A percentile compares a stretch with the other conserved stretches of the same genome.
Conservation (phyloP, 2,797 vertebrate species). For the Tapera naevia region DNA sequence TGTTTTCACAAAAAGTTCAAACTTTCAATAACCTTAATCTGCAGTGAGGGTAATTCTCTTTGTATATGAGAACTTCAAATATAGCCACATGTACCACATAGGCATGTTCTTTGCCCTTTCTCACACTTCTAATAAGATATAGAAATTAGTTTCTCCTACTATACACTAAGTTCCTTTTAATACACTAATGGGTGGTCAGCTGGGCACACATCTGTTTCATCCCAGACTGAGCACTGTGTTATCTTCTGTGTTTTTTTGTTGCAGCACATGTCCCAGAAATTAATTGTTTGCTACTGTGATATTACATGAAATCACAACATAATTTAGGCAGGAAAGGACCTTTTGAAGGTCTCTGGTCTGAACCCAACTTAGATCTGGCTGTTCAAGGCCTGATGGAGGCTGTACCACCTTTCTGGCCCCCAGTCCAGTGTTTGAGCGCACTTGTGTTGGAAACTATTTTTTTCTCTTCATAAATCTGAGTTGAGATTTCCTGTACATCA, state of each 20-base stretch:
- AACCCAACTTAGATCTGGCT: neutral
- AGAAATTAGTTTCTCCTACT: neutral
- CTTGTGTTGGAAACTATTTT: neutral
- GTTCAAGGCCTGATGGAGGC: neutral
- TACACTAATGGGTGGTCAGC: neutral
- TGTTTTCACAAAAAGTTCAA: neutral
- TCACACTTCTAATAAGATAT: neutral
- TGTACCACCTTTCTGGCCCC: neutral
- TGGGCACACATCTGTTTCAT: neutral
- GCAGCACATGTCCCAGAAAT: neutral
- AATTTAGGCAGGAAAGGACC: neutral
- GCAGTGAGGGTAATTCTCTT: neutral
- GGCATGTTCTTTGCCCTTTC: neutral
- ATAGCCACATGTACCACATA: neutral
- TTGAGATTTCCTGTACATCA: neutral
- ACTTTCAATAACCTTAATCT: neutral
- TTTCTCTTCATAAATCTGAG: neutral
- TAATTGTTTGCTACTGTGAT: neutral
- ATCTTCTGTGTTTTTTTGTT: neutral
- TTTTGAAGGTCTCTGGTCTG: neutral
- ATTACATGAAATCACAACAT: neutral
- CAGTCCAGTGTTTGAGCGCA: neutral
- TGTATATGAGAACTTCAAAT: neutral
- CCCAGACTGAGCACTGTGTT: neutral
- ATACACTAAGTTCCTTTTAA: neutral